A percentile compares a stretch with the other conserved stretches of the same genome.
Conservation (phyloP, 2,888 invertebrate species). For the Dysmachus trigonus region DNA sequence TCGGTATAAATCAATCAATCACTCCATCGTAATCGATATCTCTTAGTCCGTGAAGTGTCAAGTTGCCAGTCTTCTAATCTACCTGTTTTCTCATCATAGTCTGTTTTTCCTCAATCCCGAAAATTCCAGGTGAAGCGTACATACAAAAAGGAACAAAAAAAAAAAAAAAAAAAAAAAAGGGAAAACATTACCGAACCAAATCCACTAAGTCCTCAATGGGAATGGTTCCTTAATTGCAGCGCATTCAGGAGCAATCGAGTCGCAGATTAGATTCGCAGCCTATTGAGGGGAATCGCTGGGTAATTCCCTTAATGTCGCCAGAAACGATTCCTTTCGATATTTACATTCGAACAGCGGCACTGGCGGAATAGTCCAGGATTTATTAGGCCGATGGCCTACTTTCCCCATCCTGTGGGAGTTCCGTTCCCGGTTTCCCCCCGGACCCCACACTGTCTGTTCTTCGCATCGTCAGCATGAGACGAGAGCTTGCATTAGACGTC, state of each 20-base stretch:
- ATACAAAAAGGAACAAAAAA: neutral
- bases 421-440: neutral
- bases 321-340: conserved; percentile 14
- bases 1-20: neutral
- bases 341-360: neutral
- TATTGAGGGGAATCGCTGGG: neutral
- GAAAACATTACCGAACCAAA: neutral
- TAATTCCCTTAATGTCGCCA: conserved; percentile 6
- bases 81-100: neutral
- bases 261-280: neutral
- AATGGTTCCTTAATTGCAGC: neutral
- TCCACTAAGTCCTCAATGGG: neutral
- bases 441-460: neutral
- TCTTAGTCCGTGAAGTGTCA: neutral
- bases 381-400: neutral
- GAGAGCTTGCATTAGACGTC: neutral
- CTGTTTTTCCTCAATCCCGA: neutral
- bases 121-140: neutral
- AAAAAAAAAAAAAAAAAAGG: neutral
- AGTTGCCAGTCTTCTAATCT: neutral
- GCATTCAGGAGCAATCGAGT: neutral
- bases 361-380: neutral
- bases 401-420: neutral
- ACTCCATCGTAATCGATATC: neutral
- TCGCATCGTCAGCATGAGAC: neutral